Conservation (phyloP, 2,797 vertebrate species). For the Pampus argenteus region DNA sequence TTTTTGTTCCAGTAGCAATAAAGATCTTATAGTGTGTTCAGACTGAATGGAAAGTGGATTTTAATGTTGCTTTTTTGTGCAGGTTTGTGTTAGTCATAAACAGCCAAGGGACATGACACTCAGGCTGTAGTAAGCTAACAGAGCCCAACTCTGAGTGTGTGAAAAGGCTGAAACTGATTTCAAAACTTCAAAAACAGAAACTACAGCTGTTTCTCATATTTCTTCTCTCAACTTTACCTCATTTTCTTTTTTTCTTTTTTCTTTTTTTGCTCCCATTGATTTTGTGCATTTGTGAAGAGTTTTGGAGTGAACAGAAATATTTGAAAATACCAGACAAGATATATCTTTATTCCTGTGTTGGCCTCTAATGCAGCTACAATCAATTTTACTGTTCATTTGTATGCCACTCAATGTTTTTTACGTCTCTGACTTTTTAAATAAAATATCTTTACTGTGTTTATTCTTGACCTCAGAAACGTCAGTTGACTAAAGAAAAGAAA, state of each 20-base stretch:
- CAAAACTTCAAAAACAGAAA: not conserved
- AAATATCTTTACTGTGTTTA: not conserved
- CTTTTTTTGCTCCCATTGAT: not conserved
- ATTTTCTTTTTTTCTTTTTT: too few relatives aligned
- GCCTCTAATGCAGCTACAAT: not conserved
- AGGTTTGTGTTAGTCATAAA: slow-evolving; percentile 32
- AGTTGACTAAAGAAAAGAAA: not conserved
- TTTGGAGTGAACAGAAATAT: not conserved
- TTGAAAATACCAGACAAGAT: not conserved
- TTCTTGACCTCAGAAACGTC: not conserved
- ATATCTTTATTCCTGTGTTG: not conserved
- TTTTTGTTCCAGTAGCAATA: not conserved
- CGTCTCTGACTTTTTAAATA: not conserved
- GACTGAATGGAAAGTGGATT: slow-evolving; percentile 15
- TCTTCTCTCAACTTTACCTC: not conserved
- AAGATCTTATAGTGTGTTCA: not conserved
- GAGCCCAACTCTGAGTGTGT: not conserved
- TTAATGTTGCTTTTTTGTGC: slow-evolving; percentile 10
- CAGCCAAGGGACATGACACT: slow-evolving; percentile 18
- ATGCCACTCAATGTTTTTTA: not conserved
- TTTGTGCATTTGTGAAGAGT: slow-evolving; percentile 6
- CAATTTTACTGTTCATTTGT: not conserved
- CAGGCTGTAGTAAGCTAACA: slow-evolving; percentile 16
- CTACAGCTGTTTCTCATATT: not conserved
- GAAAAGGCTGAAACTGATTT: slow-evolving; percentile 3